Evolutionary conservation across 2,797 vertebrate genomes (phyloP), one percentile per base, ranked within the genome.

Genomic region (Euthynnus affinis): DNA sequence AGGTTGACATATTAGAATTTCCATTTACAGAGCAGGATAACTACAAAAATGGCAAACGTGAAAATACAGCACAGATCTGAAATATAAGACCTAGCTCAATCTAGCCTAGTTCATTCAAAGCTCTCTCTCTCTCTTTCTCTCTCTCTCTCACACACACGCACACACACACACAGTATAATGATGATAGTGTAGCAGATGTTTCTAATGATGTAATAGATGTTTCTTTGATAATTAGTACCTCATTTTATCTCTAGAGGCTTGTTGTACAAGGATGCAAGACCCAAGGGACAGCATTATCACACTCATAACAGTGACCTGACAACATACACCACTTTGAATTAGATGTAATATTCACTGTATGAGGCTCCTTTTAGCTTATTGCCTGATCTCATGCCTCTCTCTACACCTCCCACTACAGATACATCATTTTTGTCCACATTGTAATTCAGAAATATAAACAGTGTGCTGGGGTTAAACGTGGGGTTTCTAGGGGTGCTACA

Each of bases 131-230:
- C 51, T 20, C 46, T 60, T n/a, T 29, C 51, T 34, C 27, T 53
- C 42, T 34, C 18, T n/a, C 46, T 37, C 58, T n/a, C 44, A 48
- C 44, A 7, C 44, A 48, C 44, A 48, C 44, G 15, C 37, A 34
- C 14, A 23, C 40, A 62, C 29, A 63, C 42, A 34, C 34, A 59
- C 25, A 37, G 18, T 37, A n/a, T 49, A 6, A 6, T 64, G 64
- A 61, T n/a, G 27, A 44, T 59, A 34, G 29, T 58, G 23, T 48
- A 13, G n/a, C 58, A 68, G 60, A 76, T 74, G 66, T 75, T 73
- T 77, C 49, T 66, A 75, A 76, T 76, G 55, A 87, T 74, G 34
- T 25, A 56, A 59, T 42, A 23, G 23, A 68, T 12, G 17, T 14
- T 61, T 48, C 27, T 78, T 53, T 71, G 15, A 56, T 68, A 66